Percentiles rank a stretch among this genome's conserved stretches.
Evolutionary conservation across 1,140 invertebrate species (phyloP).

Genomic region (Hypothenemus hampei): DNA sequence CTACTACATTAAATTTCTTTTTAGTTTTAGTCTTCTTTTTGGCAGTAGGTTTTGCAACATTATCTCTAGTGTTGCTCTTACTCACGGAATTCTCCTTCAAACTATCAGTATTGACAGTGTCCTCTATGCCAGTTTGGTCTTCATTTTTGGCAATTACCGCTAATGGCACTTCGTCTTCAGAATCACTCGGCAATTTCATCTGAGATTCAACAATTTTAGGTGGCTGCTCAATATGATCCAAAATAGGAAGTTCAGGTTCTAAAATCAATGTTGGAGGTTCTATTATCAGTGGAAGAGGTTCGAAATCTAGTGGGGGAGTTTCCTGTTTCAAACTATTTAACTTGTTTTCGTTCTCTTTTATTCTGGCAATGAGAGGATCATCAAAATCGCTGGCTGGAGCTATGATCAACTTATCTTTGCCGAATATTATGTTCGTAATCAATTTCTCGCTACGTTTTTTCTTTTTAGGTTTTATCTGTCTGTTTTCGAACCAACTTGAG

Average conservation of each 20-base stretch:
- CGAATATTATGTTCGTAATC: conserved; percentile 22
- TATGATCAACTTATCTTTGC: conserved; percentile 23
- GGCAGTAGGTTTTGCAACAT: too few species aligned
- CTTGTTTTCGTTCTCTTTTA: conserved; percentile 18
- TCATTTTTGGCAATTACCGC: conserved; percentile 19
- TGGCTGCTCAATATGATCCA: too few species aligned
- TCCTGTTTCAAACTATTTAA: neutral
- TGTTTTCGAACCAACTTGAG: conserved; percentile 15
- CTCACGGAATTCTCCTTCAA: conserved; percentile 14
- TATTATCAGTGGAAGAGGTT: too few species aligned
- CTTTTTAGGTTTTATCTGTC: neutral
- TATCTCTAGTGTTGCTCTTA: neutral
- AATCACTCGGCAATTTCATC: too few species aligned
- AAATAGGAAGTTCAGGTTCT: too few species aligned
- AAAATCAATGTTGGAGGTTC: too few species aligned
- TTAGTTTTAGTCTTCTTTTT: too few species aligned
- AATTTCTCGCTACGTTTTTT: conserved; percentile 13
- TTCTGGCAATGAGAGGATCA: conserved; percentile 16
- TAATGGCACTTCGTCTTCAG: conserved; percentile 42
- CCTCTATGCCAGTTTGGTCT: neutral
- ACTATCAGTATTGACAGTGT: conserved; percentile 14
- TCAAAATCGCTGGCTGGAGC: conserved; percentile 10
- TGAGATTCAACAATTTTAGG: too few species aligned
- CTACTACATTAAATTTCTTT: too few species aligned
- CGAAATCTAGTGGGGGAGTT: too few species aligned